These are phyloP conservation scores for Notechis scutatus DNA, from an alignment of 2,113 vertebrate genomes.

Conservation along the genomic window DNA sequence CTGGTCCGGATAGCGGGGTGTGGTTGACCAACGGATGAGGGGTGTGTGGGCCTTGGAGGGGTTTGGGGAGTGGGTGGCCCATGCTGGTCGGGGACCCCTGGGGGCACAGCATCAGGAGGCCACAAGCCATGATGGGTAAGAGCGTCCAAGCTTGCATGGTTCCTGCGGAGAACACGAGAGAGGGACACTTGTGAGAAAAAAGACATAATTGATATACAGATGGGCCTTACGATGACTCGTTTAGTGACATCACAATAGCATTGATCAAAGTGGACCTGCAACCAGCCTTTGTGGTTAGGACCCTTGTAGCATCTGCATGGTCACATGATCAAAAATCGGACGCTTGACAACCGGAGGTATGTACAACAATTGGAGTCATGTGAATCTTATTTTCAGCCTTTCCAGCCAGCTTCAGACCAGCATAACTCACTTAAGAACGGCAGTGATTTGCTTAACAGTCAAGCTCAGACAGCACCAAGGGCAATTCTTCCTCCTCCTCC, in stretches of 20 bases:
- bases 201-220: background rate
- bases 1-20: background rate
- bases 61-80: background rate
- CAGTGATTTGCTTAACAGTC: background rate
- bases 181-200: background rate
- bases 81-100: background rate
- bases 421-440: background rate
- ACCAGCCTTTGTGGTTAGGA: background rate
- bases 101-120: background rate
- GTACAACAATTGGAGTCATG: background rate
- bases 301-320: background rate
- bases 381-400: background rate
- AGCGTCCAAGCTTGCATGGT: background rate
- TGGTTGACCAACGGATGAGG: background rate
- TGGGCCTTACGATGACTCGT: background rate
- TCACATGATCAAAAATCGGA: background rate
- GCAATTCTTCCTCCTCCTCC: too few species aligned
- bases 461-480: too few species aligned
- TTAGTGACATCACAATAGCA: background rate
- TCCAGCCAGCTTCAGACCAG: background rate
- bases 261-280: background rate
- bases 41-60: background rate
- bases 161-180: background rate
- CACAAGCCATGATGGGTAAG: background rate
- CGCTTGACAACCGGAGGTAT: background rate